Evolutionary conservation across 2,888 invertebrate species (phyloP).

Genomic region (Hetaerina titia): DNA sequence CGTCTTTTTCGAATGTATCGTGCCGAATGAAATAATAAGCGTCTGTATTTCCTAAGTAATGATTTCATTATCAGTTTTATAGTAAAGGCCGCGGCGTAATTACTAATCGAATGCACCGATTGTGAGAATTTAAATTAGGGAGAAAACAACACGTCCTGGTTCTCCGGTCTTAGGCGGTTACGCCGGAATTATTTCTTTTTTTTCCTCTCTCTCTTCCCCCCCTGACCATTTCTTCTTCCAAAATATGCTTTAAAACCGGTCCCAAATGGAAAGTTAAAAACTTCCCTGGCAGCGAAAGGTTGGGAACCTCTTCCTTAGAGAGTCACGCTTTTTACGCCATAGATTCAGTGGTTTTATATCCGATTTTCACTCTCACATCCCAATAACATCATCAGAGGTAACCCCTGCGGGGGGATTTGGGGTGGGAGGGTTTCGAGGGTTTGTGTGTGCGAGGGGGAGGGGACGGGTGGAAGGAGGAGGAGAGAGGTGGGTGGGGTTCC

Average conservation of each 20-base stretch:
- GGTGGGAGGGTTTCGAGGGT: neutral
- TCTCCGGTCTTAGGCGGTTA: neutral
- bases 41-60: neutral
- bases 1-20: neutral
- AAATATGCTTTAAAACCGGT: conserved; percentile 62
- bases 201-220: neutral
- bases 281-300: conserved; percentile 38
- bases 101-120: neutral
- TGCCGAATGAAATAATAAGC: neutral
- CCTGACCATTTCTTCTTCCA: conserved; percentile 40
- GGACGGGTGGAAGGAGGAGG: neutral
- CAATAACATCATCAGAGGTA: conserved; percentile 21
- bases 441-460: neutral
- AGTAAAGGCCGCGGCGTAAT: neutral
- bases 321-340: conserved; percentile 34
- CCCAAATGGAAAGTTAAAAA: conserved; percentile 63
- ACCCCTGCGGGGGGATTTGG: neutral
- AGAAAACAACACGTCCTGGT: neutral
- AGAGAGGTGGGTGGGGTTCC: neutral
- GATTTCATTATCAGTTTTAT: neutral
- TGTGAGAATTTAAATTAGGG: conserved; percentile 3
- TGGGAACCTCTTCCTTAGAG: conserved; percentile 48
- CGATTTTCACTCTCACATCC: conserved; percentile 60
- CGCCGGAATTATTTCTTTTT: neutral
- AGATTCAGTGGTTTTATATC: conserved; percentile 65